These are phyloP conservation scores for Xylocopa sonorina DNA, from an alignment of 1,140 invertebrate genomes.

Conservation along the genomic window DNA sequence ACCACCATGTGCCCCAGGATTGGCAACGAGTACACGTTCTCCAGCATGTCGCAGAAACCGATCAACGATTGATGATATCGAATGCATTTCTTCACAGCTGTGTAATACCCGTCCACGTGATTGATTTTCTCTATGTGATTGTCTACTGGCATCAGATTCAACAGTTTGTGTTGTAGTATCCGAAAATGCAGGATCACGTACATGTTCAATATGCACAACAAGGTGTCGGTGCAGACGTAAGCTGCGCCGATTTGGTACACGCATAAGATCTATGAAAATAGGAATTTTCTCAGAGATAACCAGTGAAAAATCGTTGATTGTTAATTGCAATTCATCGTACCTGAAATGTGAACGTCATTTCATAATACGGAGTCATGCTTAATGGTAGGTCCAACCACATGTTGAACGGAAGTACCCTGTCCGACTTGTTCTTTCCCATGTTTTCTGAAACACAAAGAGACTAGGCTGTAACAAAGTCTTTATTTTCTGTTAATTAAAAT, in stretches of 20 bases:
- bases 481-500: background rate
- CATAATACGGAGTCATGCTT: slow-evolving; percentile 56
- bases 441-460: slow-evolving; percentile 32
- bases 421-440: slow-evolving; percentile 39
- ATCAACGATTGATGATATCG: slow-evolving; percentile 47
- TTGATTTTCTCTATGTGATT: background rate
- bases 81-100: slow-evolving; percentile 49
- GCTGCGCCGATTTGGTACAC: slow-evolving; percentile 50
- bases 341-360: slow-evolving; percentile 52
- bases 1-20: slow-evolving; percentile 52
- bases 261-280: slow-evolving; percentile 45
- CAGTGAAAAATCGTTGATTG: too few relatives aligned
- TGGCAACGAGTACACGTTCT: slow-evolving; percentile 41
- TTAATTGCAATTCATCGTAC: slow-evolving; percentile 16
- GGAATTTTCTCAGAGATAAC: too few relatives aligned
- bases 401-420: slow-evolving; percentile 59
- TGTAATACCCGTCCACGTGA: background rate
- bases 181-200: slow-evolving; percentile 61
- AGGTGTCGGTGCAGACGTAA: slow-evolving; percentile 63
- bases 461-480: background rate
- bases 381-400: slow-evolving; percentile 51
- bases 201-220: slow-evolving; percentile 61
- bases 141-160: background rate
- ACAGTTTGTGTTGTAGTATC: slow-evolving; percentile 55
- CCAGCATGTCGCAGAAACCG: slow-evolving; percentile 37